Conservation (phyloP, 2,113 vertebrate genomes). For the Hemibagrus wyckioides region DNA sequence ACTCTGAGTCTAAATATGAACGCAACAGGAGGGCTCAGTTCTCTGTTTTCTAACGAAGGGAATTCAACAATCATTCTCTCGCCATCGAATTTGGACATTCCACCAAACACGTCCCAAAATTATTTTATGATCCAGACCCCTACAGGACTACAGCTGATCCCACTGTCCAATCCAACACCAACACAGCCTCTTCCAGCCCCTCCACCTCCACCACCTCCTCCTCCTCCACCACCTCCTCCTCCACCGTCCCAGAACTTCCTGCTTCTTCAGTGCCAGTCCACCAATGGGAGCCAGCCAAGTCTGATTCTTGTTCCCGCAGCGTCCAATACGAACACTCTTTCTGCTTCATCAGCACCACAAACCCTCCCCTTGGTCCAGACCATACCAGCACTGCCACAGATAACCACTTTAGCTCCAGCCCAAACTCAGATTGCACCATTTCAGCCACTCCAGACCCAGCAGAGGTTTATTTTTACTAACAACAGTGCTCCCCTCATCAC, state of each 20-base stretch:
- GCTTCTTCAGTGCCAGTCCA: constrained; percentile 76
- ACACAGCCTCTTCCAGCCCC: constrained; percentile 58
- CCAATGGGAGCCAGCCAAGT: constrained; percentile 68
- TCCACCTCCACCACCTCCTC: constrained; percentile 65
- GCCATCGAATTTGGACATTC: constrained; percentile 75
- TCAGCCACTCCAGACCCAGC: constrained; percentile 71
- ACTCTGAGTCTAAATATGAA: constrained; percentile 59
- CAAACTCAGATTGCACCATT: constrained; percentile 69
- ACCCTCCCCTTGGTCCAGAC: constrained; percentile 71
- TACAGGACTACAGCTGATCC: constrained; percentile 86
- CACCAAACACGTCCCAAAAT: constrained; percentile 78
- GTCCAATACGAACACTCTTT: constrained; percentile 55
- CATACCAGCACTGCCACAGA: constrained; percentile 67
- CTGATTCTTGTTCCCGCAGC: constrained; percentile 73
- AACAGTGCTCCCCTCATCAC: constrained; percentile 53
- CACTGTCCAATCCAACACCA: constrained; percentile 73
- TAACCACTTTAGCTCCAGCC: constrained; percentile 64
- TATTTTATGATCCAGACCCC: constrained; percentile 84
- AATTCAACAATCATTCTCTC: constrained; percentile 78
- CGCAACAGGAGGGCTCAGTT: constrained; percentile 59
- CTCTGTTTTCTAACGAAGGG: constrained; percentile 73
- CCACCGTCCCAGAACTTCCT: constrained; percentile 69
- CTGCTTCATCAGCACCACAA: constrained; percentile 63
- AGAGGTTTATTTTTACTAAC: constrained; percentile 71
- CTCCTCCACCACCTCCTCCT: constrained; percentile 50